Conservation (phyloP, 2,113 vertebrate genomes). For the Lamprologus callipterus region DNA sequence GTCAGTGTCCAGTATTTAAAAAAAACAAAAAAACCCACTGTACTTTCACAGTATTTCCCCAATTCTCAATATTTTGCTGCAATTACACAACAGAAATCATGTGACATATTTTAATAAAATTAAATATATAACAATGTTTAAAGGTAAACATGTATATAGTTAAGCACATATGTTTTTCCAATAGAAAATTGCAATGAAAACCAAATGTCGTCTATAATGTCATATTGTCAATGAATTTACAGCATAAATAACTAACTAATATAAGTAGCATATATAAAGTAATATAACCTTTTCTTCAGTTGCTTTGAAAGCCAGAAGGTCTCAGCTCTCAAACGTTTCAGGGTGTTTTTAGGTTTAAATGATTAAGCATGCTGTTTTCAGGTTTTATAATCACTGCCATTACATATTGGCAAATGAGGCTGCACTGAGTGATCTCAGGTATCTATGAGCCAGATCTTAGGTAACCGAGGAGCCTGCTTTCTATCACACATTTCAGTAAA, state of each 20-base stretch:
- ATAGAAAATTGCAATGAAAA: not conserved
- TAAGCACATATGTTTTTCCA: not conserved
- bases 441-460: not conserved
- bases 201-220: not conserved
- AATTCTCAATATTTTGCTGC: not conserved
- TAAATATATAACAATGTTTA: not conserved
- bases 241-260: not conserved
- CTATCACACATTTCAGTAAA: not conserved
- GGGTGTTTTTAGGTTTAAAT: not conserved
- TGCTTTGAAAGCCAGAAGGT: not conserved
- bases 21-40: not conserved
- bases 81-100: not conserved
- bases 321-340: not conserved
- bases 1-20: not conserved
- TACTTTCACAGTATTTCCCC: not conserved
- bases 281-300: not conserved
- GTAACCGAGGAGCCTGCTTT: not conserved
- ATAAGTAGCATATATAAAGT: not conserved
- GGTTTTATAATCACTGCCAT: not conserved
- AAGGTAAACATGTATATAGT: not conserved
- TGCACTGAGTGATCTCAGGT: not conserved
- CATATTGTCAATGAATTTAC: not conserved
- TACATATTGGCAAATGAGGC: not conserved
- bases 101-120: not conserved
- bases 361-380: not conserved